phyloP scores from a whole-genome alignment of 2,113 vertebrate species.

The Eonycteris spelaea region DNA sequence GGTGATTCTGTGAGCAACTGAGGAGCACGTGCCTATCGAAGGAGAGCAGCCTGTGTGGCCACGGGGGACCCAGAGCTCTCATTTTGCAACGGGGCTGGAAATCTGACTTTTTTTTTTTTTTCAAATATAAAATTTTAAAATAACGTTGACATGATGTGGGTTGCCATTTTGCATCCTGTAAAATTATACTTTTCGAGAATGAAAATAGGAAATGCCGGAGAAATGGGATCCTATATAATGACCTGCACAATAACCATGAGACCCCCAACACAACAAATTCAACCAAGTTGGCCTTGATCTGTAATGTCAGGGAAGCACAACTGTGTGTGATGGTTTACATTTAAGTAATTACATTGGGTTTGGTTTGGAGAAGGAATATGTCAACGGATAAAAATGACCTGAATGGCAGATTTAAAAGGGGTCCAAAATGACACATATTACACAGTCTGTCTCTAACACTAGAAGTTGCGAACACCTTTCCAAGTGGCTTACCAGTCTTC shows the following conservation, averaged over 20 bases:
- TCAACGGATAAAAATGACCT: not conserved
- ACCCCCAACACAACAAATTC: not conserved
- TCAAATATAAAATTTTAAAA: not conserved
- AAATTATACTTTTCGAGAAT: constrained; percentile 8
- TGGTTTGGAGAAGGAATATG: not conserved
- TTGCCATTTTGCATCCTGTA: not conserved
- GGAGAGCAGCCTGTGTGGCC: not conserved
- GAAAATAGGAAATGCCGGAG: not conserved
- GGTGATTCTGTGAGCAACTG: not conserved
- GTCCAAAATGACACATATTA: not conserved
- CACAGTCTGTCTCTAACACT: not conserved
- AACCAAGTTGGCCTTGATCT: not conserved
- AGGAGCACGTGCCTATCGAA: not conserved
- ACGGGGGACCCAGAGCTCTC: not conserved
- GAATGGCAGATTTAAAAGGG: not conserved
- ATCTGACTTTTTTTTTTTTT: not conserved
- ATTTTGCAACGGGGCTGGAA: not conserved
- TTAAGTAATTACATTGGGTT: not conserved
- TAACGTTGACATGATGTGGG: not conserved
- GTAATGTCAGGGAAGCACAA: not conserved
- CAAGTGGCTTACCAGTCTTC: not conserved
- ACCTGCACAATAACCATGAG: not conserved
- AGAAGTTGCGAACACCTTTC: not conserved
- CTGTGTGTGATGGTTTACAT: not conserved
- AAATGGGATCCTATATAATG: not conserved